Evolutionary conservation across 1,140 invertebrate genomes (phyloP).

Genomic region (Caenorhabditis tropicalis): DNA sequence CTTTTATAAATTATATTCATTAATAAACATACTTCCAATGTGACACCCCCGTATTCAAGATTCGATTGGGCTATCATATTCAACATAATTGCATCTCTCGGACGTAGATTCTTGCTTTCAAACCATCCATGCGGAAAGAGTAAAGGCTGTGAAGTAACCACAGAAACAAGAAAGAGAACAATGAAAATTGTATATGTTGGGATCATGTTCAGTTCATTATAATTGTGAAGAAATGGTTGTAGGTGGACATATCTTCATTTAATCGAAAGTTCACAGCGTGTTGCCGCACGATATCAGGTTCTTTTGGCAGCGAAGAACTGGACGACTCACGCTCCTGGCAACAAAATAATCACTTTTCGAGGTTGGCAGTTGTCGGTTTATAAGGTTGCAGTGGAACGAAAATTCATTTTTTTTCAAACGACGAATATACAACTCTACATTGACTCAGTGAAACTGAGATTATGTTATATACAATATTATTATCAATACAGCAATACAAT

Average conservation of each 20-base stretch:
- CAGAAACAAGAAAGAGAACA: not conserved
- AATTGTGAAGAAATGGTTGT: not conserved
- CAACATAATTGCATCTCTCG: constrained; percentile 37
- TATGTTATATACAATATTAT: no score
- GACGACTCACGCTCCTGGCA: not conserved
- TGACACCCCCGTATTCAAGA: constrained; percentile 43
- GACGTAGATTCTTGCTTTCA: constrained; percentile 44
- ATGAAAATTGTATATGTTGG: not conserved
- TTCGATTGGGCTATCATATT: constrained; percentile 46
- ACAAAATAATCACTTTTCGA: not conserved
- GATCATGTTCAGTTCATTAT: constrained; percentile 6
- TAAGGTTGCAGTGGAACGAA: not conserved
- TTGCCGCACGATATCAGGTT: constrained; percentile 7
- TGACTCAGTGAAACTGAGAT: no score
- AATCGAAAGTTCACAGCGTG: constrained; percentile 42
- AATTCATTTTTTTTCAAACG: no score
- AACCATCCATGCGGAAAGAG: constrained; percentile 48
- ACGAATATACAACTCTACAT: no score
- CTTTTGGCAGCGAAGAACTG: constrained; percentile 3
- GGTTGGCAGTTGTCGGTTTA: not conserved
- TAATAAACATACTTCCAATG: constrained; percentile 7
- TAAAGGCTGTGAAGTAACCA: constrained; percentile 5
- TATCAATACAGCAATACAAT: not conserved
- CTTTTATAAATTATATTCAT: no score
- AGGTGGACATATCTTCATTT: constrained; percentile 4